Percentiles rank a stretch among this genome's conserved stretches.
phyloP scores from a whole-genome alignment of 2,888 invertebrate genomes.

The Octodonta nipae region DNA sequence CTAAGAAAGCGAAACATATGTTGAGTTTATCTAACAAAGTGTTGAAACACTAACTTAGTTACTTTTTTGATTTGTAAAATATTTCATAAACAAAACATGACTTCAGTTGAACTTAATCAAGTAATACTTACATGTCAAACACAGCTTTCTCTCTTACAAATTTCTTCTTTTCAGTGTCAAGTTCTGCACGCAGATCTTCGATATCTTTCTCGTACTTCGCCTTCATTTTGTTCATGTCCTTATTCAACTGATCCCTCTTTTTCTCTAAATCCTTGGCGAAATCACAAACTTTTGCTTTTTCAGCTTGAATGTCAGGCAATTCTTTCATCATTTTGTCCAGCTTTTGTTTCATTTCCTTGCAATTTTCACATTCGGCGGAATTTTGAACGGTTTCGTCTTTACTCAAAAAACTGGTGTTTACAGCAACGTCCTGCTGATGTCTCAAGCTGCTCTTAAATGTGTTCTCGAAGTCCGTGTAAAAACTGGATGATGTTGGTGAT shows the following conservation, averaged over 20 bases:
- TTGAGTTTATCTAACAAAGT: too few species aligned
- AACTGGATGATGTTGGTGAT: conserved; percentile 13
- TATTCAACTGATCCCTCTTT: conserved; percentile 39
- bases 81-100: neutral
- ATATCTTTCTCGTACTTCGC: conserved; percentile 51
- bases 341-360: conserved; percentile 13
- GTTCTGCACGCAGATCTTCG: conserved; percentile 45
- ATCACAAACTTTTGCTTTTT: conserved; percentile 34
- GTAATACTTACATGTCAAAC: conserved; percentile 27
- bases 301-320: conserved; percentile 34
- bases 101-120: neutral
- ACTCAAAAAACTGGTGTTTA: conserved; percentile 17
- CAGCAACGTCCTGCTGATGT: conserved; percentile 12
- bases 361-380: conserved; percentile 10
- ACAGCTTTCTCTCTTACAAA: conserved; percentile 47
- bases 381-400: conserved; percentile 3
- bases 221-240: conserved; percentile 35
- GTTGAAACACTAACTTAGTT: too few species aligned
- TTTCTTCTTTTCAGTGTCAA: conserved; percentile 48
- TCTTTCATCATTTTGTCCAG: conserved; percentile 44
- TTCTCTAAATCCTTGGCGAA: conserved; percentile 39
- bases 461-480: conserved; percentile 16
- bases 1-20: too few species aligned
- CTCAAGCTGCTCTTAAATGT: conserved; percentile 7
- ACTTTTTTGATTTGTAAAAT: too few species aligned